These are phyloP conservation scores for Ecdyonurus torrentis DNA, from an alignment of 2,888 invertebrate genomes.

Conservation along the genomic window DNA sequence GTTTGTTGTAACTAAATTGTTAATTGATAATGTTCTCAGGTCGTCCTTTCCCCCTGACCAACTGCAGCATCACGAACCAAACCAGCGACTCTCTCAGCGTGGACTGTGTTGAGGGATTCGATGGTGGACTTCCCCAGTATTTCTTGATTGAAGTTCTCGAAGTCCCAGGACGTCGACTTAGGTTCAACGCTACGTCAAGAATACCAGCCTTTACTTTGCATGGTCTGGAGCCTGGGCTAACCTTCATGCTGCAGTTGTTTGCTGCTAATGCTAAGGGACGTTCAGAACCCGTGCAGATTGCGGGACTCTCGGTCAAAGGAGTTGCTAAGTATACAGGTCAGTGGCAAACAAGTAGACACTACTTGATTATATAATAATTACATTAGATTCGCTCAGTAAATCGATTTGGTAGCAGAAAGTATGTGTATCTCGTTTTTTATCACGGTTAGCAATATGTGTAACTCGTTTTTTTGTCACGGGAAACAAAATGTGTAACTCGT, in stretches of 20 bases:
- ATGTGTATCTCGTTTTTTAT: too few species aligned
- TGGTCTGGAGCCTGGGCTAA: conserved; percentile 53
- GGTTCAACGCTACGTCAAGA: conserved; percentile 42
- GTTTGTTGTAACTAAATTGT: too few species aligned
- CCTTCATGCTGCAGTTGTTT: conserved; percentile 61
- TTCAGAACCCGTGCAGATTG: conserved; percentile 66
- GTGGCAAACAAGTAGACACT: too few species aligned
- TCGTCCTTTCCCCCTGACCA: conserved; percentile 71
- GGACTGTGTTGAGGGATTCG: conserved; percentile 74
- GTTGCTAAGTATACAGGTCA: conserved; percentile 75
- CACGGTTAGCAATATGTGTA: too few species aligned
- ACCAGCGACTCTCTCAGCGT: conserved; percentile 69
- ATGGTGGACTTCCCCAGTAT: conserved; percentile 72
- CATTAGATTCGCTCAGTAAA: too few species aligned
- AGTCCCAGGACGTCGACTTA: conserved; percentile 43
- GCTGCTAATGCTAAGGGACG: conserved; percentile 77
- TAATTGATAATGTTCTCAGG: conserved; percentile 50
- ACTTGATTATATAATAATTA: too few species aligned
- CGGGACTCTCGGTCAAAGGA: conserved; percentile 69
- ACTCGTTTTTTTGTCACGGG: too few species aligned
- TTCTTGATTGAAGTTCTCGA: conserved; percentile 69
- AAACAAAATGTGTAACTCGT: too few species aligned
- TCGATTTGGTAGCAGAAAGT: too few species aligned
- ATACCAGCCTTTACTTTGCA: conserved; percentile 52
- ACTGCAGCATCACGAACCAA: conserved; percentile 78